Evolutionary conservation across 2,888 invertebrate genomes (phyloP).

Genomic region (Campoletis raptor): DNA sequence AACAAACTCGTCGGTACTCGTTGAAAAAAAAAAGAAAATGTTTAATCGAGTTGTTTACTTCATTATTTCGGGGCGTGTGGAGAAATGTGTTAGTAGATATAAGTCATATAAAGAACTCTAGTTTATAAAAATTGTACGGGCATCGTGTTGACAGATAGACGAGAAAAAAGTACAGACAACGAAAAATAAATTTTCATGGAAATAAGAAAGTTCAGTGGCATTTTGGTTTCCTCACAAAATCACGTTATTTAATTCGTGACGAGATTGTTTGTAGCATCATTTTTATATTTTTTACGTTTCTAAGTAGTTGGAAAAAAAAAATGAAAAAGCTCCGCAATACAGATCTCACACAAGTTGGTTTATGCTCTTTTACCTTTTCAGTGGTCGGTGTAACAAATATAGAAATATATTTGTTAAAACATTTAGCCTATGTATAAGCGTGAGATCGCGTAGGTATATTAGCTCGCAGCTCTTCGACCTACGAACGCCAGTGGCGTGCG

Average conservation of each 20-base stretch:
- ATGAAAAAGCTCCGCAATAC: background rate
- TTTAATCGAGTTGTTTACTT: too few relatives aligned
- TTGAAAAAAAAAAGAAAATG: too few relatives aligned
- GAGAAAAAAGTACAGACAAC: background rate
- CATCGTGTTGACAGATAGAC: too few relatives aligned
- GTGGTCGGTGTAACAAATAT: conserved; percentile 5
- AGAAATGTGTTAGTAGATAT: too few relatives aligned
- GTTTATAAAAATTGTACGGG: too few relatives aligned
- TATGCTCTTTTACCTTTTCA: background rate
- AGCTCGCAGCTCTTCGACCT: conserved; percentile 30
- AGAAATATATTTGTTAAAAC: conserved; percentile 22
- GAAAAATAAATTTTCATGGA: background rate
- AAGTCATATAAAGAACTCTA: too few relatives aligned
- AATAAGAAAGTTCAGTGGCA: background rate
- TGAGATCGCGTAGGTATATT: conserved; percentile 45
- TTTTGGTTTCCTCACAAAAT: background rate
- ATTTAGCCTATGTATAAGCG: conserved; percentile 26
- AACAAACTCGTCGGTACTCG: too few relatives aligned
- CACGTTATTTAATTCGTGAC: background rate
- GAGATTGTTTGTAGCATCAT: background rate
- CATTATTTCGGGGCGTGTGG: too few relatives aligned
- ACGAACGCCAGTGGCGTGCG: conserved; percentile 64
- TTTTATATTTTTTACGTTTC: background rate
- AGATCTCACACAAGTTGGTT: background rate
- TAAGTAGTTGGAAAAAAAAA: background rate